Evolutionary conservation across 2,888 invertebrate species (phyloP), one percentile per base, ranked within the genome.

Genomic region (Drosophila imparisetae): DNA sequence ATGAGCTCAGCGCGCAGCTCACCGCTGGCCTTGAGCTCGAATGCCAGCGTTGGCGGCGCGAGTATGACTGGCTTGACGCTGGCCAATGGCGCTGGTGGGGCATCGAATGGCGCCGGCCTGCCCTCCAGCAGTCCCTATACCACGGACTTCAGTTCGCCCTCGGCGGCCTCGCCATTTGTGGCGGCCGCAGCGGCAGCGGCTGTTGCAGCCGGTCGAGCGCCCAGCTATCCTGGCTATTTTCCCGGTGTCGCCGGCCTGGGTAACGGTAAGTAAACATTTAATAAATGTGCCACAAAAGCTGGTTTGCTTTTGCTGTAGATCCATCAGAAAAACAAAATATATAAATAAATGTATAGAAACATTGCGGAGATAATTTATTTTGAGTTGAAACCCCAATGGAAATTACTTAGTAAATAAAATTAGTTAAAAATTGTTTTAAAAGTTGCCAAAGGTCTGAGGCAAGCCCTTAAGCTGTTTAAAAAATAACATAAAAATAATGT

Each of bases 1-100:
- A 91, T 91, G 71, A 92, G 90, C 57, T 92, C 92, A 15, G 92
- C 93, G 75, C 92, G 93, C 62, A 93, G 92, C 72, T 93, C 93
- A 15, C 93, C 93, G 50, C 72, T 93, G 72, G 92, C 92, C 21
- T 72, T 93, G 52, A 93, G 92, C 75, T 91, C 92, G 18, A 91
- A 91, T 71, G 90, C 91, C 50, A 92, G 91, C 71, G 84, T 90
- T 29, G 90, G 90, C 21, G 90, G 91, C 6, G 80, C 90, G 24
- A 83, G 90, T 34, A 89, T 91, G 2, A 81, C 91, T 70, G 91
- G 92, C 7, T 68, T 92, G 42, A 83, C 91, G 36, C 62, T 92
- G 62, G 88, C 91, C 76, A 91, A 91, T 55, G 91, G 91, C 24
- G 91, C 80, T 38, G 84, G 86, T 38, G 84, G 86, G n/a, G 80